Evolutionary conservation across 2,113 vertebrate genomes (phyloP).

Genomic region (Bambusicola thoracicus): DNA sequence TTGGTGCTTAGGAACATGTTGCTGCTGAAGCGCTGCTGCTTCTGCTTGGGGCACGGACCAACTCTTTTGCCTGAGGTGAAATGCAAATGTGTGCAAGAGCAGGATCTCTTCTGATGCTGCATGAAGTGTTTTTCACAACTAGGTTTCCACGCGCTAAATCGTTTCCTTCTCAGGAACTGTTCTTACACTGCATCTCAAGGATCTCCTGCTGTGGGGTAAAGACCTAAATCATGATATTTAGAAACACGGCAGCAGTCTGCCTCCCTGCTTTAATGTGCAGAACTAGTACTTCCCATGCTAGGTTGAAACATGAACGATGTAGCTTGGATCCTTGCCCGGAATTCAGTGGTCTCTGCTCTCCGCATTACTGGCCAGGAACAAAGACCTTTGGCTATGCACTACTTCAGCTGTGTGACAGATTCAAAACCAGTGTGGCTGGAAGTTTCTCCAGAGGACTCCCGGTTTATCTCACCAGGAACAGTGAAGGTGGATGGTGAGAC

Average conservation of each 20-base stretch:
- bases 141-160: neutral
- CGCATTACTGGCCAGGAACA: neutral
- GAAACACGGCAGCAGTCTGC: neutral
- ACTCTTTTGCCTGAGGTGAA: neutral
- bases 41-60: neutral
- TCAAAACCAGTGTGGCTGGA: neutral
- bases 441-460: neutral
- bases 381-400: accelerated
- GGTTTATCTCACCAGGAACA: neutral
- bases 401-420: accelerated
- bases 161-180: neutral
- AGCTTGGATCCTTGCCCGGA: neutral
- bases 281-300: neutral
- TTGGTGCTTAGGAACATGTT: neutral
- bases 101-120: neutral
- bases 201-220: neutral
- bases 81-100: neutral
- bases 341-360: neutral
- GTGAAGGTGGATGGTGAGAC: neutral
- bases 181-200: neutral
- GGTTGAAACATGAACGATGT: neutral
- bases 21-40: neutral
- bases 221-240: neutral
- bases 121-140: neutral
- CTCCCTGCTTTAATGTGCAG: accelerated